Conservation (phyloP, 2,797 vertebrate species). For the Spizella passerina region DNA sequence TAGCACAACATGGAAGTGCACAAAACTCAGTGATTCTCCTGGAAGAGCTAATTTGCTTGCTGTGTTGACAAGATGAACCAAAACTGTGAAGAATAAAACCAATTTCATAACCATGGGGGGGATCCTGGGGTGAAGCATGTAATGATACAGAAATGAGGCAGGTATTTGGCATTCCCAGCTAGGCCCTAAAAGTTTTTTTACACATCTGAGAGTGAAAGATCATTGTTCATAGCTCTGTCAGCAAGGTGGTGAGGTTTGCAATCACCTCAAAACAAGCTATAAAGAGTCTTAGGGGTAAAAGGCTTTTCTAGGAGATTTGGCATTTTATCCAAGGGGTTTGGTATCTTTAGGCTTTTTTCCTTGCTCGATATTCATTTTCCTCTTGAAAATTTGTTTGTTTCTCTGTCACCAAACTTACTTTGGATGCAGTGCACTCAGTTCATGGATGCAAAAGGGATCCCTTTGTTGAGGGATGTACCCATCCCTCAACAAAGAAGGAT, state of each 20-base stretch:
- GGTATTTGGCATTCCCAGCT: slow-evolving; percentile 11
- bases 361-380: not conserved
- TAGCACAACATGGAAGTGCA: not conserved
- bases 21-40: not conserved
- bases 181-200: slow-evolving; percentile 20
- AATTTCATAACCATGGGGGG: not conserved
- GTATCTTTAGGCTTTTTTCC: not conserved
- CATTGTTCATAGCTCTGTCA: not conserved
- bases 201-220: slow-evolving; percentile 13
- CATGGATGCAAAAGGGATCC: not conserved
- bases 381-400: not conserved
- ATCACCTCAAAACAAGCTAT: not conserved
- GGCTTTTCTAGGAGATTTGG: not conserved
- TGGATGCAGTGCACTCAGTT: not conserved
- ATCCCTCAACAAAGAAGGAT: not conserved
- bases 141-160: not conserved
- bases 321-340: not conserved
- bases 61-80: not conserved
- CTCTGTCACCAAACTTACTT: not conserved
- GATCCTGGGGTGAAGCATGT: not conserved
- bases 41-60: slow-evolving; percentile 25
- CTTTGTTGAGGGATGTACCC: too few relatives aligned
- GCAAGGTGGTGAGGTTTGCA: not conserved
- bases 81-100: not conserved
- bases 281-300: not conserved